Percentiles rank a stretch among this genome's conserved stretches.
Evolutionary conservation across 2,797 vertebrate genomes (phyloP).

Genomic region (Psittacula derbiana): DNA sequence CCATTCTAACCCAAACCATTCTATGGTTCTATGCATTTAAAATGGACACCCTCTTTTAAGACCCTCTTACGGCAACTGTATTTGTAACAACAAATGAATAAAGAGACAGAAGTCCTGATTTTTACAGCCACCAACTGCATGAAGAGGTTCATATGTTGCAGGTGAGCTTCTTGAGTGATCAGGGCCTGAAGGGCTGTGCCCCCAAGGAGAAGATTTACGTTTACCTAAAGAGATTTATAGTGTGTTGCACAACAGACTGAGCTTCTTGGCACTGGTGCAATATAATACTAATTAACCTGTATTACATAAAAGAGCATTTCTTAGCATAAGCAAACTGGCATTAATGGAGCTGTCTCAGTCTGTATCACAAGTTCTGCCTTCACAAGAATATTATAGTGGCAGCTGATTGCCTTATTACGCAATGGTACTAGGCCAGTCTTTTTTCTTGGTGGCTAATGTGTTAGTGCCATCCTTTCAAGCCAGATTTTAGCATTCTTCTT

Average conservation of each 20-base stretch:
- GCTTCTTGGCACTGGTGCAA: neutral
- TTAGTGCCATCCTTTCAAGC: neutral
- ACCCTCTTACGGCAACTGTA: neutral
- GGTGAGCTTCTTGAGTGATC: neutral
- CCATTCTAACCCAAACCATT: neutral
- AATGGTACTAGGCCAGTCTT: neutral
- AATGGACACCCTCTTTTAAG: neutral
- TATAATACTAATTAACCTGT: neutral
- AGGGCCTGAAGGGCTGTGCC: neutral
- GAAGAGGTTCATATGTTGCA: neutral
- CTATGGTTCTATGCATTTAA: neutral
- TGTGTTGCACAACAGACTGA: neutral
- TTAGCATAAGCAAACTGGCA: neutral
- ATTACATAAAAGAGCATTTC: neutral
- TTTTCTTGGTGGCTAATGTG: neutral
- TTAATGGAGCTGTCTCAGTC: neutral
- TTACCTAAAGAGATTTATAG: neutral
- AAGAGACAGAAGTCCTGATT: neutral
- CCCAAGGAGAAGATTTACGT: neutral
- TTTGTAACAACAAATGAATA: neutral
- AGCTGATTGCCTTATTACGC: neutral
- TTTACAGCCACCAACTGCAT: neutral
- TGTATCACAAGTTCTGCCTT: neutral
- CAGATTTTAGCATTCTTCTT: neutral
- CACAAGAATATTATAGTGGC: neutral